Evolutionary conservation across 37 sponge, comb jelly and placozoan species (phyloP).

Genomic region (Cliona cf. orientalis): DNA sequence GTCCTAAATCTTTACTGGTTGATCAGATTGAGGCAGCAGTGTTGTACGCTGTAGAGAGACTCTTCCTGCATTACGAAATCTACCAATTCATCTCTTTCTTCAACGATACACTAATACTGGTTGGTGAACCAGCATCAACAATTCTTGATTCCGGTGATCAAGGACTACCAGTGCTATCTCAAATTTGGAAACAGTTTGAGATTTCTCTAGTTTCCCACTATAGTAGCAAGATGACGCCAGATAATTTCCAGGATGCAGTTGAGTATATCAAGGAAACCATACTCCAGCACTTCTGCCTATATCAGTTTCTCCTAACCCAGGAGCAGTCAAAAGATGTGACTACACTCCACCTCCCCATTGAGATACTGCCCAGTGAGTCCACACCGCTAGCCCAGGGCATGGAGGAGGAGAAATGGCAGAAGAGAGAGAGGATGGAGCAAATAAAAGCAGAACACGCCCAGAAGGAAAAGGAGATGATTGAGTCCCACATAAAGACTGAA

Average conservation of each 20-base stretch:
- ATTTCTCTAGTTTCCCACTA: no score
- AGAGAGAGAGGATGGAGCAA: neutral
- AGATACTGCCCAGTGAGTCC: neutral
- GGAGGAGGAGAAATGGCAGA: neutral
- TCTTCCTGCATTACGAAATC: neutral
- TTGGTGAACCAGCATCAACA: no score
- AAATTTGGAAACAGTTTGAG: neutral
- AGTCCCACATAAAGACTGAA: neutral
- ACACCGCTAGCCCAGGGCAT: neutral
- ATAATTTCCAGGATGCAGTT: neutral
- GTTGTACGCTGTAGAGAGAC: conserved; percentile 7
- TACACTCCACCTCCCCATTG: neutral
- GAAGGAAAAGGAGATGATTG: neutral
- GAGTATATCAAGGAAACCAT: conserved; percentile 19
- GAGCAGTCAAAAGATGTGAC: neutral
- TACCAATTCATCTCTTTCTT: conserved; percentile 9
- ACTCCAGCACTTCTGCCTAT: conserved; percentile 41
- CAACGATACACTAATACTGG: no score
- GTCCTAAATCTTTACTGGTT: neutral
- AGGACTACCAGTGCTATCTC: no score
- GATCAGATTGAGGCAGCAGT: conserved; percentile 10
- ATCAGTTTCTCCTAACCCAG: conserved; percentile 13
- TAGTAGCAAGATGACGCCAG: neutral
- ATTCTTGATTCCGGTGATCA: no score
- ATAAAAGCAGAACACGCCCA: neutral